phyloP scores from a whole-genome alignment of 1,140 invertebrate genomes.

The Eueides isabella region DNA sequence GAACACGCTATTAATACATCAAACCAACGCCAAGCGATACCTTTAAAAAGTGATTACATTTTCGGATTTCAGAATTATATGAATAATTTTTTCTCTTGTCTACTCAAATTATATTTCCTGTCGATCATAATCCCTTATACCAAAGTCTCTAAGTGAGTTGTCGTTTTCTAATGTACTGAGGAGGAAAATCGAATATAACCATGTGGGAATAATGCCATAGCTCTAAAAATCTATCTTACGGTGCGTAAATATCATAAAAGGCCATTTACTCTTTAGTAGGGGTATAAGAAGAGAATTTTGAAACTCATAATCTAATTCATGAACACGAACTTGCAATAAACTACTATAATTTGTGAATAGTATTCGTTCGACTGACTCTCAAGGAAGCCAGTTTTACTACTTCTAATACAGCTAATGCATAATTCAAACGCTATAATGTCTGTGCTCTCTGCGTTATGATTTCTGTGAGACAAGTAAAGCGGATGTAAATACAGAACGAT shows the following conservation, averaged over 20 bases:
- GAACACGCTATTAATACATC: slow-evolving; percentile 27
- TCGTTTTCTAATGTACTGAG: not conserved
- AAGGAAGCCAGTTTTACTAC: slow-evolving; percentile 59
- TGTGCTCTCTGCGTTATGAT: slow-evolving; percentile 45
- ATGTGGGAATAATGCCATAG: not conserved
- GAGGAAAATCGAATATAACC: too few species aligned
- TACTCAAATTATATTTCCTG: not conserved
- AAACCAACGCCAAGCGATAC: slow-evolving; percentile 32
- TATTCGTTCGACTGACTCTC: slow-evolving; percentile 43
- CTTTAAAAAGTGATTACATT: slow-evolving; percentile 28
- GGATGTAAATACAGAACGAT: not conserved
- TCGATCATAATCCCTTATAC: not conserved
- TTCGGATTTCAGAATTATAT: not conserved
- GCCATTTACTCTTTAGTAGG: not conserved
- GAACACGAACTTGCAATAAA: slow-evolving; percentile 54
- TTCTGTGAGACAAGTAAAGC: not conserved
- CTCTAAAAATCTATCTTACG: not conserved
- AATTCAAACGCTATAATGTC: slow-evolving; percentile 73
- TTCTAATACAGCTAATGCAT: slow-evolving; percentile 63
- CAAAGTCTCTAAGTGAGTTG: not conserved
- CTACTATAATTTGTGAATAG: slow-evolving; percentile 56
- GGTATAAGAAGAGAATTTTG: slow-evolving; percentile 28
- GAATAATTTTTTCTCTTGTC: not conserved
- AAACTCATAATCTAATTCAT: slow-evolving; percentile 42
- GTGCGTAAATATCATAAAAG: not conserved